Evolutionary conservation across 2,888 invertebrate species (phyloP).

Genomic region (Protula sp.): DNA sequence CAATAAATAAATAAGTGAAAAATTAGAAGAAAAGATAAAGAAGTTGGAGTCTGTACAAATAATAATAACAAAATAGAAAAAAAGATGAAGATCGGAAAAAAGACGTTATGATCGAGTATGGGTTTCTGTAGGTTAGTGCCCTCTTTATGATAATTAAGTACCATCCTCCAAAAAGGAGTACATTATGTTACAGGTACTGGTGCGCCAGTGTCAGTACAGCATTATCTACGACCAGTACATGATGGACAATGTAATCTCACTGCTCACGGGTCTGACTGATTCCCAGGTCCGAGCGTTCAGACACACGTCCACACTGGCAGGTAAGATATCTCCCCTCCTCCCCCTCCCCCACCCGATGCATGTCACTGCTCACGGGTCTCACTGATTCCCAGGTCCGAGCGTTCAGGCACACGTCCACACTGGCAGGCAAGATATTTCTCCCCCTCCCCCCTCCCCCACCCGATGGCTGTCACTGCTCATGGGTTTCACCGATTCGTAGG

Average conservation of each 20-base stretch:
- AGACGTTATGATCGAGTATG: too few relatives aligned
- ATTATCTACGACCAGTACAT: conserved; percentile 98
- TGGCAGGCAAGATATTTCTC: conserved; percentile 73
- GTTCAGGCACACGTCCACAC: conserved; percentile 85
- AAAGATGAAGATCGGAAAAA: too few relatives aligned
- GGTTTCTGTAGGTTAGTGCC: too few relatives aligned
- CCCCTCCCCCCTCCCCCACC: too few relatives aligned
- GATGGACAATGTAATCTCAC: conserved; percentile 97
- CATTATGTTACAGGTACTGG: too few relatives aligned
- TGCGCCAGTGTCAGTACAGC: conserved; percentile 95
- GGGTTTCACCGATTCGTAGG: conserved; percentile 93
- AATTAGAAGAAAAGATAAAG: too few relatives aligned
- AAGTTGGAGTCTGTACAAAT: too few relatives aligned
- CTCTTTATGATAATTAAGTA: too few relatives aligned
- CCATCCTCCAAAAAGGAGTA: too few relatives aligned
- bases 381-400: conserved; percentile 93
- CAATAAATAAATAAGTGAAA: too few relatives aligned
- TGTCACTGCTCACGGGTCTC: conserved; percentile 90
- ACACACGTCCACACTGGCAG: conserved; percentile 87
- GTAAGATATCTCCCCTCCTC: conserved; percentile 59
- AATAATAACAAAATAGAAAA: too few relatives aligned
- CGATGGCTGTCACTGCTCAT: conserved; percentile 95
- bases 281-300: conserved; percentile 87
- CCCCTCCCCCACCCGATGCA: too few relatives aligned
- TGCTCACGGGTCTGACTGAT: conserved; percentile 93